Percentiles rank a stretch among this genome's conserved stretches.
phyloP scores from a whole-genome alignment of 2,113 vertebrate genomes.

The Antennarius striatus region DNA sequence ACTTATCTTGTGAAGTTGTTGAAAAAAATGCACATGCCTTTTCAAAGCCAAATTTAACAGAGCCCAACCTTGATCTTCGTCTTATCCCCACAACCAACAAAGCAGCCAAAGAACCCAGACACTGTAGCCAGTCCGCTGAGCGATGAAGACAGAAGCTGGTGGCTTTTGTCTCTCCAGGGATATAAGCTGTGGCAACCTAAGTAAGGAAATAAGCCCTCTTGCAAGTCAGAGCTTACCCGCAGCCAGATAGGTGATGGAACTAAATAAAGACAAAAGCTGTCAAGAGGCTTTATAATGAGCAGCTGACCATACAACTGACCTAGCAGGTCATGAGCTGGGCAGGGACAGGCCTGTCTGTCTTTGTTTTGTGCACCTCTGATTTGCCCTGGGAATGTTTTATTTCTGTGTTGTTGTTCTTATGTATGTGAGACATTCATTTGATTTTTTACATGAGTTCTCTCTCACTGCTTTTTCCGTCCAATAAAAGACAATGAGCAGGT shows the following conservation, averaged over 20 bases:
- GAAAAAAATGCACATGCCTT: not conserved
- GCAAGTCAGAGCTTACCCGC: constrained; percentile 52
- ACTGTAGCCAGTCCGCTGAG: constrained; percentile 13
- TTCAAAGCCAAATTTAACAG: constrained; percentile 49
- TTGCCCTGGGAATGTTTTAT: constrained; percentile 9
- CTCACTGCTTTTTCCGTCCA: not conserved
- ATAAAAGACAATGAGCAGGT: constrained; percentile 25
- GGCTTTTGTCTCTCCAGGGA: constrained; percentile 57
- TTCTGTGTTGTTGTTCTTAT: constrained; percentile 29
- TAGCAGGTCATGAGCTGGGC: constrained; percentile 44
- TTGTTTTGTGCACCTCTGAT: constrained; percentile 30
- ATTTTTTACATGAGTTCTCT: not conserved
- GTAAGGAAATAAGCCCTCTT: constrained; percentile 59
- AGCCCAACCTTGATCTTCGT: constrained; percentile 34
- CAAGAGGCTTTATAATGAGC: constrained; percentile 69
- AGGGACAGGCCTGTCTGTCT: constrained; percentile 29
- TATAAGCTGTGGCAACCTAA: constrained; percentile 42
- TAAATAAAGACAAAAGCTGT: constrained; percentile 76
- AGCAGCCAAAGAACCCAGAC: constrained; percentile 24
- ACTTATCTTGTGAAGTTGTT: not conserved
- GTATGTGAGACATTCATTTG: constrained; percentile 20
- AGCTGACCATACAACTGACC: constrained; percentile 64
- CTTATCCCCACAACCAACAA: constrained; percentile 25
- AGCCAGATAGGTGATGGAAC: constrained; percentile 60
- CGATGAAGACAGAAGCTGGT: constrained; percentile 37